Conservation (phyloP, 2,888 invertebrate species). For the Lepidocyrtoides sp. region DNA sequence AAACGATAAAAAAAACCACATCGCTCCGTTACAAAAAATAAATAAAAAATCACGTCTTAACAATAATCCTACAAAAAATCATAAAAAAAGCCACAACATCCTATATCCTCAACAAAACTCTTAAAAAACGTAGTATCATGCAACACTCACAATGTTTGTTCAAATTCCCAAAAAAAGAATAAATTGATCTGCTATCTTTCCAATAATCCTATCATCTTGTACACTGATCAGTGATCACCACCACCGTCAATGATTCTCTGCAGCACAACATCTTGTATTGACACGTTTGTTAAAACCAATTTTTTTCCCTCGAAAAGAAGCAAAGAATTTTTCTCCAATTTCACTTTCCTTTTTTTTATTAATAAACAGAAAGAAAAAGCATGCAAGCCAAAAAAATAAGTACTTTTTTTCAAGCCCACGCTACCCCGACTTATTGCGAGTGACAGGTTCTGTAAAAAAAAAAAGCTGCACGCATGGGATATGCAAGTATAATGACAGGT, state of each 20-base stretch:
- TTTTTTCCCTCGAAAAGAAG: background rate
- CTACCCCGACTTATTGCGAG: constrained; percentile 31
- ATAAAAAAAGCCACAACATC: constrained; percentile 23
- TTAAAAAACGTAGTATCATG: background rate
- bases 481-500: background rate
- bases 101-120: background rate
- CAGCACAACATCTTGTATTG: constrained; percentile 62
- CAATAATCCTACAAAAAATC: constrained; percentile 28
- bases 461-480: background rate
- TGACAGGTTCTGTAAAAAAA: constrained; percentile 49
- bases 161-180: constrained; percentile 17
- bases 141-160: background rate
- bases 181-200: no score
- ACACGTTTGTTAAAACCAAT: constrained; percentile 3
- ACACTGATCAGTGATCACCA: background rate
- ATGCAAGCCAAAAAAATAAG: background rate
- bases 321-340: constrained; percentile 45
- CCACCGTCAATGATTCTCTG: no score
- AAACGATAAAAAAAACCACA: constrained; percentile 30
- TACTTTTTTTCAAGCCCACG: constrained; percentile 27
- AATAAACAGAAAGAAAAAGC: constrained; percentile 38
- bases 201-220: constrained; percentile 26
- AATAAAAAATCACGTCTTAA: constrained; percentile 24
- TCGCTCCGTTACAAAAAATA: background rate
- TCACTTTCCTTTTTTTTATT: constrained; percentile 38